Conservation (phyloP, 2,888 invertebrate species). For the Catotricha subobsoleta region DNA sequence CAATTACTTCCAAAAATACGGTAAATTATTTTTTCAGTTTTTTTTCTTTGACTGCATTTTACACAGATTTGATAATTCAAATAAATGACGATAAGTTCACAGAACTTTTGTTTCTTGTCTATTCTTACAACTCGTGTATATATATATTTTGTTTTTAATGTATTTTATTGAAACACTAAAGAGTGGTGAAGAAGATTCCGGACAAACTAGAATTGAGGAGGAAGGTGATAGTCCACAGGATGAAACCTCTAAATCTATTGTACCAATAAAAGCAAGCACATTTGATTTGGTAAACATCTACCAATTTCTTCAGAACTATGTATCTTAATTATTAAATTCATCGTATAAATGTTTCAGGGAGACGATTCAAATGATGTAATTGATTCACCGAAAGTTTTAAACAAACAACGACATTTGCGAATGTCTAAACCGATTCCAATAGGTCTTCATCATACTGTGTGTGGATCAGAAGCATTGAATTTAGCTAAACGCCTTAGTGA, state of each 20-base stretch:
- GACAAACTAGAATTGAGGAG: slow-evolving; percentile 53
- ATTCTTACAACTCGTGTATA: no score
- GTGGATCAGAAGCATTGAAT: slow-evolving; percentile 62
- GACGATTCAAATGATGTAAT: slow-evolving; percentile 13
- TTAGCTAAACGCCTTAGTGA: slow-evolving; percentile 51
- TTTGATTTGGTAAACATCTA: no score
- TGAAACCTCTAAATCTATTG: not conserved
- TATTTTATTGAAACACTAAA: slow-evolving; percentile 23
- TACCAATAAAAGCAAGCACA: not conserved
- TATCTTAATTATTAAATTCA: no score
- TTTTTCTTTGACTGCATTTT: not conserved
- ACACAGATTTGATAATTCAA: no score
- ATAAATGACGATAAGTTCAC: no score
- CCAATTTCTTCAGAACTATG: no score
- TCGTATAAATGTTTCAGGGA: slow-evolving; percentile 14
- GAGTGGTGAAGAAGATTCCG: slow-evolving; percentile 45
- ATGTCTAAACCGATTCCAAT: slow-evolving; percentile 62
- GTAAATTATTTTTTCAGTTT: slow-evolving; percentile 31
- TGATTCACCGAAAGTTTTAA: slow-evolving; percentile 21
- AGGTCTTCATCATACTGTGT: slow-evolving; percentile 47
- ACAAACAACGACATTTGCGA: slow-evolving; percentile 30
- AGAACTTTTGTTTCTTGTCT: no score
- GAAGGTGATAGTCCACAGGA: slow-evolving; percentile 34
- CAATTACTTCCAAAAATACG: slow-evolving; percentile 41
- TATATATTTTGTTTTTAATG: slow-evolving; percentile 7